A percentile compares a stretch with the other conserved stretches of the same genome.
phyloP scores from a whole-genome alignment of 1,140 invertebrate genomes.

The Andricus grossulariae region DNA sequence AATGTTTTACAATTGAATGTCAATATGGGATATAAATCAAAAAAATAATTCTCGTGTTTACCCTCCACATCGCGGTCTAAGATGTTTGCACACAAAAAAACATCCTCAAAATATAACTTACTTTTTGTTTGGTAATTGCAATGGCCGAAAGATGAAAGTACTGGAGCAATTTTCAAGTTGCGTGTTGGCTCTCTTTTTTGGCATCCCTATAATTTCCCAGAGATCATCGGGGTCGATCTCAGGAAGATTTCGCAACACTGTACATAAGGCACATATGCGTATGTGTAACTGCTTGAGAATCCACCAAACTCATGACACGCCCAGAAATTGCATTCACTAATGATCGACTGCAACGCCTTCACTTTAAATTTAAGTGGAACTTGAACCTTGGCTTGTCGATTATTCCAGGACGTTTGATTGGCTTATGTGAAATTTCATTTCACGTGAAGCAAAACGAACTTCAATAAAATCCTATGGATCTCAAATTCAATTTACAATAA shows the following conservation, averaged over 20 bases:
- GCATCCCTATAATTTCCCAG: constrained; percentile 13
- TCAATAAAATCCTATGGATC: background rate
- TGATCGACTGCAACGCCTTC: constrained; percentile 15
- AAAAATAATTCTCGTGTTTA: too few relatives aligned
- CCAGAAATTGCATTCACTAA: constrained; percentile 26
- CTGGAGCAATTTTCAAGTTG: background rate
- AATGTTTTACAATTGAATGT: too few relatives aligned
- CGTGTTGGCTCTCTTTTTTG: constrained; percentile 1
- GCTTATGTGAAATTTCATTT: background rate
- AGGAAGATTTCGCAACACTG: background rate
- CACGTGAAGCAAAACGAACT: background rate
- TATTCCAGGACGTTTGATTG: constrained; percentile 6
- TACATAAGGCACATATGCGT: constrained; percentile 7
- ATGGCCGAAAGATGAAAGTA: background rate
- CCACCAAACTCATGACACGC: constrained; percentile 21
- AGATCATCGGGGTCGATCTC: constrained; percentile 25
- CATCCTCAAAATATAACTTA: too few relatives aligned
- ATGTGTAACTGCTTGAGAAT: constrained; percentile 21
- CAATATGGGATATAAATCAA: too few relatives aligned
- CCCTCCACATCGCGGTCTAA: too few relatives aligned
- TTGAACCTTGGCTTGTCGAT: constrained; percentile 23
- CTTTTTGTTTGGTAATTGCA: background rate
- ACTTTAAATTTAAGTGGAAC: constrained; percentile 27
- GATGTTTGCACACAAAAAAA: too few relatives aligned
- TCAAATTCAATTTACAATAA: background rate